Percentiles rank a stretch among this genome's conserved stretches.
These are phyloP conservation scores for Formica aserva DNA, from an alignment of 2,888 invertebrate species.

Conservation along the genomic window DNA sequence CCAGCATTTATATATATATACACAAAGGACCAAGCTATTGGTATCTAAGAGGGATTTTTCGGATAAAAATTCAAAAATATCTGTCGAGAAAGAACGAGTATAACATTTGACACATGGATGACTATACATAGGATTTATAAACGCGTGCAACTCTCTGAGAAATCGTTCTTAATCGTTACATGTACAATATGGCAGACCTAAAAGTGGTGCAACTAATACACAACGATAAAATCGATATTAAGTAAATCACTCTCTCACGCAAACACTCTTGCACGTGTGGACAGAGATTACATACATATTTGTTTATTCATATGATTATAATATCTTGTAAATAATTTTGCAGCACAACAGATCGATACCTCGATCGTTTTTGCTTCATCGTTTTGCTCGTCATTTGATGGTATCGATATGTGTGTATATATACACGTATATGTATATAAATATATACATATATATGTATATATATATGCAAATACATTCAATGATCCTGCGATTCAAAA, in stretches of 20 bases:
- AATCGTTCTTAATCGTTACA: slow-evolving; percentile 53
- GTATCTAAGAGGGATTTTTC: slow-evolving; percentile 54
- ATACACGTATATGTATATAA: neutral
- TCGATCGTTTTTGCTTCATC: slow-evolving; percentile 28
- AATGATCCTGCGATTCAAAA: slow-evolving; percentile 15
- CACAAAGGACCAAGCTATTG: slow-evolving; percentile 74
- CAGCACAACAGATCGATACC: slow-evolving; percentile 69
- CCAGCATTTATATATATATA: slow-evolving; percentile 69
- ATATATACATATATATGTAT: neutral
- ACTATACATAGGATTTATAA: slow-evolving; percentile 72
- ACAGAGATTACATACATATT: slow-evolving; percentile 75
- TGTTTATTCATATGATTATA: slow-evolving; percentile 71
- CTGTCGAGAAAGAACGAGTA: slow-evolving; percentile 67
- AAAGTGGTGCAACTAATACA: slow-evolving; percentile 59
- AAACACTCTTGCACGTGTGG: slow-evolving; percentile 77
- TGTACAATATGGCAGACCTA: slow-evolving; percentile 55
- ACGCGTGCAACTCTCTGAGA: slow-evolving; percentile 34
- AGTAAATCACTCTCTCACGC: slow-evolving; percentile 83
- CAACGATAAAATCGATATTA: slow-evolving; percentile 77
- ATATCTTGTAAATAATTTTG: slow-evolving; percentile 78
- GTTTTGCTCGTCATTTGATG: slow-evolving; percentile 6
- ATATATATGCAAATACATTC: neutral
- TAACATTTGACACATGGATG: slow-evolving; percentile 68
- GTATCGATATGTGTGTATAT: neutral
- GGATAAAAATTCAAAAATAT: slow-evolving; percentile 47